phyloP scores from a whole-genome alignment of 2,113 vertebrate species.

The Chloropsis cyanopogon region DNA sequence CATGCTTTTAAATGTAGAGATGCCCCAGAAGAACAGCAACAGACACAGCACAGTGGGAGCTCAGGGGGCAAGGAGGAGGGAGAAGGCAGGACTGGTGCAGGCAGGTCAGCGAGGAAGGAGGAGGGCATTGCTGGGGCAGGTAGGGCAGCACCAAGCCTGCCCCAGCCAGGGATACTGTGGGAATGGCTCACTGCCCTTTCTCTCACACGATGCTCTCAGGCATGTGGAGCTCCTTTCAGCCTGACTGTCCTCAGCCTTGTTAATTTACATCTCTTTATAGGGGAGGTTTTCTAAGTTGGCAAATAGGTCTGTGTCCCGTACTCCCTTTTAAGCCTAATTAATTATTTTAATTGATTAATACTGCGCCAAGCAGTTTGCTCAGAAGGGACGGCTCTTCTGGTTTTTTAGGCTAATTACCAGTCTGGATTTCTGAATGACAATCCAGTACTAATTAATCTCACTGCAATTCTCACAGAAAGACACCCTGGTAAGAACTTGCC shows the following conservation, averaged over 20 bases:
- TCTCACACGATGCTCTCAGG: neutral
- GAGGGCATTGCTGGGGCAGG: fast-evolving
- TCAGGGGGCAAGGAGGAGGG: neutral
- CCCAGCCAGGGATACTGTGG: neutral
- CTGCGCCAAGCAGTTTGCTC: neutral
- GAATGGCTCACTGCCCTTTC: neutral
- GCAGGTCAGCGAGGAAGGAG: neutral
- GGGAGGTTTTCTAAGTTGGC: neutral
- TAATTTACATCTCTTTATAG: neutral
- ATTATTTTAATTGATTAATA: conserved; percentile 60
- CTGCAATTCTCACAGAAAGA: conserved; percentile 69
- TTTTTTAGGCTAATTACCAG: conserved; percentile 67
- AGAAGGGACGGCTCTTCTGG: conserved; percentile 45
- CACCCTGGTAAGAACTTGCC: conserved; percentile 63
- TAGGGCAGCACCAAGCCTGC: neutral
- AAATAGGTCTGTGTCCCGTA: neutral
- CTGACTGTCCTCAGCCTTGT: neutral
- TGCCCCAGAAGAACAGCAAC: neutral
- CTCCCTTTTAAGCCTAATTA: conserved; percentile 29
- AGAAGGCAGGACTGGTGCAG: no score
- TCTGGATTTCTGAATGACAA: conserved; percentile 66
- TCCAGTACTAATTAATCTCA: conserved; percentile 72
- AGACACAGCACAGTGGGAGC: fast-evolving
- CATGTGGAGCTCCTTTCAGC: neutral
- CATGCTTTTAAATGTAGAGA: neutral